Conservation (phyloP, 2,113 vertebrate species). For the Holacanthus passer region DNA sequence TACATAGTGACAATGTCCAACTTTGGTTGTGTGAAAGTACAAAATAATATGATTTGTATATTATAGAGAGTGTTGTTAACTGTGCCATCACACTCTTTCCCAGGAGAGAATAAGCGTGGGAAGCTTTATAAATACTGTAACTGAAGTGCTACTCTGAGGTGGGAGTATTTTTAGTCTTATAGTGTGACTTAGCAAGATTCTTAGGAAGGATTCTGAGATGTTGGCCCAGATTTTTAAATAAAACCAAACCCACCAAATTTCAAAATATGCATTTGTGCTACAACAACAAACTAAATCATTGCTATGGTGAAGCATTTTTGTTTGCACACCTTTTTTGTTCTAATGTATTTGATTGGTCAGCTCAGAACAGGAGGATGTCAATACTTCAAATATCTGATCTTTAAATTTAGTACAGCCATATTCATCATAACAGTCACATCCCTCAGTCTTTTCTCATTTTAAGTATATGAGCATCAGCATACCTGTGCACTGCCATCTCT, state of each 20-base stretch:
- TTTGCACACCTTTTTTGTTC: not conserved
- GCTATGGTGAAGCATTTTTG: not conserved
- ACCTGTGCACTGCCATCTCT: constrained; percentile 71
- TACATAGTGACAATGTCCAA: too few relatives aligned
- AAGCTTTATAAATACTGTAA: too few relatives aligned
- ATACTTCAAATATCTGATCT: too few relatives aligned
- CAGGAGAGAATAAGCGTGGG: too few relatives aligned
- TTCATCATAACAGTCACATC: too few relatives aligned
- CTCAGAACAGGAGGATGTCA: not conserved
- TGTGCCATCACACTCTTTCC: too few relatives aligned
- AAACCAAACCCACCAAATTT: not conserved
- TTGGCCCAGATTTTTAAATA: not conserved
- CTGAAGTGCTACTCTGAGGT: not conserved
- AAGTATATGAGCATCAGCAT: not conserved
- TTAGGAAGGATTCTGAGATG: not conserved
- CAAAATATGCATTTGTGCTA: not conserved
- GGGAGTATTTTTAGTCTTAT: not conserved
- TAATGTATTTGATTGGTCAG: not conserved
- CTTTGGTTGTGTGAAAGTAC: too few relatives aligned
- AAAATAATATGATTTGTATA: too few relatives aligned
- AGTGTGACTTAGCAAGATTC: not conserved
- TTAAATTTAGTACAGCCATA: too few relatives aligned
- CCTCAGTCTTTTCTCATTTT: too few relatives aligned
- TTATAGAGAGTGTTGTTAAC: too few relatives aligned
- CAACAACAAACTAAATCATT: not conserved